Base-by-base conservation (phyloP, 2,113 vertebrate species). In the Otocyon megalotis region DNA sequence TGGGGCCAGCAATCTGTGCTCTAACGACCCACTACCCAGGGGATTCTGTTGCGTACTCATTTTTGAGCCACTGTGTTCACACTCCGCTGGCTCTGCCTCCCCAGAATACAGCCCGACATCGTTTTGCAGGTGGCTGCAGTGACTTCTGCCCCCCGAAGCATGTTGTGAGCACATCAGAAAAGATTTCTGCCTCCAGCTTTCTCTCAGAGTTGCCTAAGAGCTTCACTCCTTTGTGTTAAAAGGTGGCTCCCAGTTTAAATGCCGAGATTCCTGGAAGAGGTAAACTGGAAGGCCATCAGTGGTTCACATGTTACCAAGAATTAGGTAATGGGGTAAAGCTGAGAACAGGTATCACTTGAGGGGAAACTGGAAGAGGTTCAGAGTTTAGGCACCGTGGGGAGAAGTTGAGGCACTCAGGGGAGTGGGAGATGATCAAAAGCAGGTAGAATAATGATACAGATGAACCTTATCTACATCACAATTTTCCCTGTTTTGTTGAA, bases 91-190 rank as follows among this genome's bases (percentile, higher is more conserved):
- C 28, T 24, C 71, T 65, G n/a, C 1, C 8, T 80, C 6, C 17
- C 20, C 35, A 26, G 54, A 74, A 56, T 13, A 11, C 30, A 16
- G 19, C 20, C 12, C 26, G 62, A 28, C 43, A 15, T 48, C 7
- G 24, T 48, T 43, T 30, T 15, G 63, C 5, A 1, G 5, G 15
- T 37, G 8, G 24, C 14, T 22, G 4, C 17, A 0, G 14, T 24
- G 13, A 10, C n/a, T 32, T 24, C 63, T 58, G 77, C 43, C 35
- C 48, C 24, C 26, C 32, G 16, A 89, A 58, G 12, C 32, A n/a
- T 24, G 32, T 67, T 82, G 67, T 20, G 53, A 65, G 88, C 20
- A 14, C 30, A 37, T 19, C 63, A 54, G 69, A n/a, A 65, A 20
- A 60, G 24, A 60, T 3, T 10, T 83, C 14, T 37, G 28, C 48